A percentile compares a stretch with the other conserved stretches of the same genome.
These are phyloP conservation scores for Myotis pilosus DNA, from an alignment of 2,797 vertebrate genomes.

Conservation along the genomic window DNA sequence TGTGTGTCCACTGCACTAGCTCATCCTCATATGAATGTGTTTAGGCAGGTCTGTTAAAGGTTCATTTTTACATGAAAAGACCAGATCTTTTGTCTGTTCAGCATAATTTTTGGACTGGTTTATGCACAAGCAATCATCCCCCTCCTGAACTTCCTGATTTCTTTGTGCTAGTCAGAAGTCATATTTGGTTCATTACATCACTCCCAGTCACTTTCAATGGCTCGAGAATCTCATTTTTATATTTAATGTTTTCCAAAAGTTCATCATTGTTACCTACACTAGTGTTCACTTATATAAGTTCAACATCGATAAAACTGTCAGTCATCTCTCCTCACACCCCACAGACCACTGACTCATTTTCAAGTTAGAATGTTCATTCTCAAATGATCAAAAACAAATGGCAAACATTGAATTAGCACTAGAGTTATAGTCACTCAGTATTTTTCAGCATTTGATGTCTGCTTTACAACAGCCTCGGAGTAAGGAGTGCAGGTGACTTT, in stretches of 20 bases:
- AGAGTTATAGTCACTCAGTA: not conserved
- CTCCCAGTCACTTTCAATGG: not conserved
- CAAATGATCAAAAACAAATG: constrained; percentile 26
- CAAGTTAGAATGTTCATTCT: not conserved
- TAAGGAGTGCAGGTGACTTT: not conserved
- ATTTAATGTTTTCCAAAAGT: not conserved
- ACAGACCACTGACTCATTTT: not conserved
- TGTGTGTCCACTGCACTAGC: not conserved
- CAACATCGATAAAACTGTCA: not conserved
- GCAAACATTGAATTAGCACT: not conserved
- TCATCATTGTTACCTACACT: not conserved
- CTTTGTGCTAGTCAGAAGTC: constrained; percentile 6
- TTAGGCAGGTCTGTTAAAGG: not conserved
- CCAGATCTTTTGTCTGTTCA: not conserved
- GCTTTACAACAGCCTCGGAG: not conserved
- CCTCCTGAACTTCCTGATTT: not conserved
- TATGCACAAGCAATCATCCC: not conserved
- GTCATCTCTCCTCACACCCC: not conserved
- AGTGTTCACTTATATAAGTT: not conserved
- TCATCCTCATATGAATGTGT: not conserved
- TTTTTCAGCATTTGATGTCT: not conserved
- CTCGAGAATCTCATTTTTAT: not conserved
- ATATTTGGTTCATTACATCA: not conserved
- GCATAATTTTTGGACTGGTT: not conserved
- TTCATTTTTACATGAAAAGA: not conserved